Percentiles rank a stretch among this genome's conserved stretches.
These are phyloP conservation scores for Thamnaconus septentrionalis DNA, from an alignment of 2,113 vertebrate species.

Conservation along the genomic window DNA sequence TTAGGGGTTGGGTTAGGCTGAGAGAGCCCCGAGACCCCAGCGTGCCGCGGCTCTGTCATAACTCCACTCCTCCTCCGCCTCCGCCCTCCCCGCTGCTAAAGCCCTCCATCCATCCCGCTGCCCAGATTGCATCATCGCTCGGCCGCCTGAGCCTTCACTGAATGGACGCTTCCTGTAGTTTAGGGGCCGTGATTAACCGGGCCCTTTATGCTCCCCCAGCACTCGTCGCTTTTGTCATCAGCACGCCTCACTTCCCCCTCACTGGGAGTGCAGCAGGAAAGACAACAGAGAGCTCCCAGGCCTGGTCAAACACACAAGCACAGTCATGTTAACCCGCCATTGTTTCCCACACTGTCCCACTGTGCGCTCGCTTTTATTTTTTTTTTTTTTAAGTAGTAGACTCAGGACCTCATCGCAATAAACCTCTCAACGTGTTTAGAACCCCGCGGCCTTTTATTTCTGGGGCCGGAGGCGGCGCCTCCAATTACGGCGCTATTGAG, in stretches of 20 bases:
- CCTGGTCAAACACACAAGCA: constrained; percentile 70
- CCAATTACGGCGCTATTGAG: constrained; percentile 65
- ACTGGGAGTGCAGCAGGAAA: constrained; percentile 38
- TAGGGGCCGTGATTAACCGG: constrained; percentile 75
- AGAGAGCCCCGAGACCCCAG: neutral
- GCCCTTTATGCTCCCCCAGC: constrained; percentile 63
- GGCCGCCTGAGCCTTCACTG: constrained; percentile 59
- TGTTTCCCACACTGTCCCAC: constrained; percentile 56
- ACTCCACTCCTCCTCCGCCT: constrained; percentile 26
- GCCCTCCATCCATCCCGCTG: constrained; percentile 38
- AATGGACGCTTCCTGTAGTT: constrained; percentile 73
- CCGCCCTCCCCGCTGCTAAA: constrained; percentile 39
- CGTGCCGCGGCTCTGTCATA: constrained; percentile 19
- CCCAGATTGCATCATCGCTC: constrained; percentile 53
- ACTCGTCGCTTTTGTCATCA: constrained; percentile 67
- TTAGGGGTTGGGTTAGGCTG: too few species aligned
- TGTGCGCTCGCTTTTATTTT: constrained; percentile 41
- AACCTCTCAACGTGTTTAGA: constrained; percentile 63
- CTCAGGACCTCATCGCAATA: constrained; percentile 65
- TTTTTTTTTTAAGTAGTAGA: constrained; percentile 51
- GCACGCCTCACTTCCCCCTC: constrained; percentile 69
- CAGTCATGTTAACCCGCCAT: constrained; percentile 64
- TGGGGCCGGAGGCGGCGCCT: constrained; percentile 52
- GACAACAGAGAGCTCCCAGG: constrained; percentile 47
- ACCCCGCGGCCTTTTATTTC: constrained; percentile 36